phyloP scores from a whole-genome alignment of 2,888 invertebrate species.

The Drosophila neoperkinsi region DNA sequence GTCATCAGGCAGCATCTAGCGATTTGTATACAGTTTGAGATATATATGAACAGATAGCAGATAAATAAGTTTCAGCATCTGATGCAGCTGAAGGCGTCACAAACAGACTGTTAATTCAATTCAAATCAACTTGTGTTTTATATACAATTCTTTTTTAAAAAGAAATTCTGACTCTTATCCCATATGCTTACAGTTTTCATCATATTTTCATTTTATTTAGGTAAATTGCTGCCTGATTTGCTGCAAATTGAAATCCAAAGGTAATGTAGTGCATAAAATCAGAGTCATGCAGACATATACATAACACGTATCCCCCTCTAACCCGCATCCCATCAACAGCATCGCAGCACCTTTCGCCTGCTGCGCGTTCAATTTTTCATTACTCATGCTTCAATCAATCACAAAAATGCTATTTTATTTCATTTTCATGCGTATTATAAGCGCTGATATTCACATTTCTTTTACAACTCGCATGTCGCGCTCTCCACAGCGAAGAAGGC shows the following conservation, averaged over 20 bases:
- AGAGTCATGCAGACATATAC: conserved; percentile 77
- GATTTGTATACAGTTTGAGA: conserved; percentile 59
- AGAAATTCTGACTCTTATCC: conserved; percentile 32
- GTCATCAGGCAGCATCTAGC: conserved; percentile 52
- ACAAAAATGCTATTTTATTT: conserved; percentile 81
- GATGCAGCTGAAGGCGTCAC: conserved; percentile 13
- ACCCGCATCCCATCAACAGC: neutral
- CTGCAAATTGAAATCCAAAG: conserved; percentile 77
- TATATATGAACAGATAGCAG: conserved; percentile 31
- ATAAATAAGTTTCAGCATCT: conserved; percentile 23
- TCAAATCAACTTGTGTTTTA: conserved; percentile 44
- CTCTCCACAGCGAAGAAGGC: conserved; percentile 7
- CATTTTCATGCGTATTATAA: conserved; percentile 81
- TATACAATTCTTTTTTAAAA: conserved; percentile 31
- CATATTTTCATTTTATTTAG: conserved; percentile 53
- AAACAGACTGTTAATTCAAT: conserved; percentile 56
- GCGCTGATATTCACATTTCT: conserved; percentile 76
- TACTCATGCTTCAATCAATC: conserved; percentile 83
- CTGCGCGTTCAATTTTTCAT: conserved; percentile 77
- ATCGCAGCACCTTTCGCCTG: conserved; percentile 54
- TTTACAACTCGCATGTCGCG: conserved; percentile 65
- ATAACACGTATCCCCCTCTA: conserved; percentile 56
- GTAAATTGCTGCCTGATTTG: conserved; percentile 78
- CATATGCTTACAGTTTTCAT: conserved; percentile 48
- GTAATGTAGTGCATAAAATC: conserved; percentile 82